Conservation (phyloP, 1,140 invertebrate species). For the Drosophila pallidifrons region DNA sequence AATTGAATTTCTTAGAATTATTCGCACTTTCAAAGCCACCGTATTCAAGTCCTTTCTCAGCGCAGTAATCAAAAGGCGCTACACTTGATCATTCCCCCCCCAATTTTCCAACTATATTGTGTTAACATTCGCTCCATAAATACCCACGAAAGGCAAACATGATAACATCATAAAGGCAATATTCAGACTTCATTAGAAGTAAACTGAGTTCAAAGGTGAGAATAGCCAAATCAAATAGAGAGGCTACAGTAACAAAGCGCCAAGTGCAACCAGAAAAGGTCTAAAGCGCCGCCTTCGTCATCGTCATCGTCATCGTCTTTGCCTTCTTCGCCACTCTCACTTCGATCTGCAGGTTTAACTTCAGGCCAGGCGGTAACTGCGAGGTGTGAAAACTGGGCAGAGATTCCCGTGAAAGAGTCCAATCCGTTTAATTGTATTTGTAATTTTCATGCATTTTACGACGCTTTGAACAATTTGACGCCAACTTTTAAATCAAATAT, state of each 20-base stretch:
- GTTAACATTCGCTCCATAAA: slow-evolving; percentile 24
- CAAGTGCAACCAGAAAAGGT: slow-evolving; percentile 53
- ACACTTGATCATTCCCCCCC: slow-evolving; percentile 26
- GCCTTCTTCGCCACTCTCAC: slow-evolving; percentile 43
- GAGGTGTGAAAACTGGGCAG: slow-evolving; percentile 64
- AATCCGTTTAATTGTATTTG: slow-evolving; percentile 72
- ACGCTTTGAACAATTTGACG: slow-evolving; percentile 69
- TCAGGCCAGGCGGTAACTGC: slow-evolving; percentile 60
- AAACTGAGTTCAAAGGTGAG: slow-evolving; percentile 72
- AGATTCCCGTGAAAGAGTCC: slow-evolving; percentile 49
- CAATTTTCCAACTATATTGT: neutral
- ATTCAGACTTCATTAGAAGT: slow-evolving; percentile 75
- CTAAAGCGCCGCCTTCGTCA: slow-evolving; percentile 56
- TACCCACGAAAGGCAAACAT: slow-evolving; percentile 37
- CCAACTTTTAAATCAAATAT: slow-evolving; percentile 83
- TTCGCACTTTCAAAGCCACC: neutral
- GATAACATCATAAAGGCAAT: slow-evolving; percentile 47
- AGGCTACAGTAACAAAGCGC: slow-evolving; percentile 62
- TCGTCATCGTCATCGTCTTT: slow-evolving; percentile 27
- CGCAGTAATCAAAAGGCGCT: slow-evolving; percentile 28
- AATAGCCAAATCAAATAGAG: slow-evolving; percentile 67
- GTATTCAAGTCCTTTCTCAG: slow-evolving; percentile 2
- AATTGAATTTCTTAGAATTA: slow-evolving; percentile 23
- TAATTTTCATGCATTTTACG: slow-evolving; percentile 66
- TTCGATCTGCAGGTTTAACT: neutral